Base-by-base conservation (phyloP, 2,113 vertebrate species). In the Sclerurus mexicanus region DNA sequence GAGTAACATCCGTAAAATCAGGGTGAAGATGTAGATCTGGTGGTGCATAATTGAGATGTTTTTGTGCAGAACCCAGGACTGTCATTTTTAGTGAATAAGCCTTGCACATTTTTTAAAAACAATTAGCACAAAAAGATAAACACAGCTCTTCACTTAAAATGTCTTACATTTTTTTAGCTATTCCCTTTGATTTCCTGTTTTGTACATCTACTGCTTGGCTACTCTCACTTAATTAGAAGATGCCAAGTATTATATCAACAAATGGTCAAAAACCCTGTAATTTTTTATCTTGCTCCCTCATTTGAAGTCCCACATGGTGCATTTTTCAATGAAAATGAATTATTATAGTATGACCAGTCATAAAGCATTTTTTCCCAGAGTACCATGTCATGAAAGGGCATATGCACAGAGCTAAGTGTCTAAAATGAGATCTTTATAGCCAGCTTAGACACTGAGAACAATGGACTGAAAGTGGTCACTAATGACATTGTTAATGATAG, bases 401-500 rank as follows among this genome's bases (percentile, higher is more conserved):
- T 86, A 89, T 67, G 83, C 89, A 79, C 68, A 86, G 73, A 90
- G 89, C 74, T 95, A 89, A 98, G 93, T 97, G 96, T 97, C 93
- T 96, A 90, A 97, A 95, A 93, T 73, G 75, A 92, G 93, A 94
- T 95, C 95, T 95, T 90, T 93, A 96, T 76, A 94, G 93, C 89
- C 79, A 81, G 87, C 91, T 96, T 82, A 89, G 94, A 81, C 95
- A 91, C 93, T 69, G 90, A 95, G 95, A 95, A 89, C 93, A 92
- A 89, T 96, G 90, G 76, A 92, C 96, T 84, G 85, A 91, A 96
- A 98, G 96, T 97, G 95, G 97, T 91, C 96, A 74, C 95, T 97
- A 97, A 98, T 96, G 97, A 97, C 93, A 95, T 97, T 95, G 95
- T 95, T 97, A 97, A 97, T 98, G 97, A 97, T 97, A 93, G 95